A percentile compares a stretch with the other conserved stretches of the same genome.
Conservation (phyloP, 2,888 invertebrate species). For the Latrodectus elegans region DNA sequence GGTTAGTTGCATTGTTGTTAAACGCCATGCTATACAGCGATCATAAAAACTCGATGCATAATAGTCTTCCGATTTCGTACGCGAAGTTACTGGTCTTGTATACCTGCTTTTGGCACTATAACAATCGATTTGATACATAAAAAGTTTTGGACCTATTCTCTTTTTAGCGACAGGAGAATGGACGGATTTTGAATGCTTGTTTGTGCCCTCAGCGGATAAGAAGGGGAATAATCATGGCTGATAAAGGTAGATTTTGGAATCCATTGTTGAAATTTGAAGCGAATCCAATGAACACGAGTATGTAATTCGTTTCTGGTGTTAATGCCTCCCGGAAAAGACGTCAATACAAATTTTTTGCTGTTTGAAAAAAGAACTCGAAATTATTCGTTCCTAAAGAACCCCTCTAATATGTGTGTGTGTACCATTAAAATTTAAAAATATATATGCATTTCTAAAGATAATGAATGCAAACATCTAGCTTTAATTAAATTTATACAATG, state of each 20-base stretch:
- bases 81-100: slow-evolving; percentile 65
- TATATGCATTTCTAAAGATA: no score
- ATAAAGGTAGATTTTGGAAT: not conserved
- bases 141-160: slow-evolving; percentile 53
- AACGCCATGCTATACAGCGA: slow-evolving; percentile 62
- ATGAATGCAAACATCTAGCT: no score
- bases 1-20: slow-evolving; percentile 67
- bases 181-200: slow-evolving; percentile 54
- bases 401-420: no score
- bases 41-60: slow-evolving; percentile 64
- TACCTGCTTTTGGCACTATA: slow-evolving; percentile 55
- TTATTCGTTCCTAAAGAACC: no score
- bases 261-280: slow-evolving; percentile 27
- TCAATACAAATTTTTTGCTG: no score
- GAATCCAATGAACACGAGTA: slow-evolving; percentile 51
- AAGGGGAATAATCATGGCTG: slow-evolving; percentile 21
- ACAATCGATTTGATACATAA: slow-evolving; percentile 63
- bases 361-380: no score
- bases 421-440: no score
- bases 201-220: slow-evolving; percentile 34
- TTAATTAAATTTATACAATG: no score
- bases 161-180: slow-evolving; percentile 38
- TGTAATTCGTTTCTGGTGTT: slow-evolving; percentile 44
- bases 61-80: slow-evolving; percentile 54
- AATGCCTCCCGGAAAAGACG: not conserved